These are phyloP conservation scores for Scaeva pyrastri DNA, from an alignment of 2,888 invertebrate genomes.

Conservation along the genomic window DNA sequence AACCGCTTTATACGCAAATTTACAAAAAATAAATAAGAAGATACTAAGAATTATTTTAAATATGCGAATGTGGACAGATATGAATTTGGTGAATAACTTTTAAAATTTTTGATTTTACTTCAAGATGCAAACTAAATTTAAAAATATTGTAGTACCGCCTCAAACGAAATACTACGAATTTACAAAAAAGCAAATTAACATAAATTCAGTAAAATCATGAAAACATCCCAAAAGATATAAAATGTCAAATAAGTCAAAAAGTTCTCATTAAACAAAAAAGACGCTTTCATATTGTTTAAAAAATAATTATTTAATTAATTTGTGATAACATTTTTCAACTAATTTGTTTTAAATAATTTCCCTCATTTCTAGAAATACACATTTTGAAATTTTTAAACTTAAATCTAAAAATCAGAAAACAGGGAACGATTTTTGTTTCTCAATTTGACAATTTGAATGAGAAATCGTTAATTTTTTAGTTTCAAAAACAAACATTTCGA, in stretches of 20 bases:
- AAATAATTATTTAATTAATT: too few species aligned
- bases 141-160: slow-evolving; percentile 66
- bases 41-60: slow-evolving; percentile 72
- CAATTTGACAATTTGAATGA: too few species aligned
- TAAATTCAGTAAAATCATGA: slow-evolving; percentile 21
- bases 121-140: slow-evolving; percentile 7
- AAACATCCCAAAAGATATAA: slow-evolving; percentile 11
- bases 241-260: not conserved
- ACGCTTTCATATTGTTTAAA: not conserved
- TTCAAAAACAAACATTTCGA: slow-evolving; percentile 44
- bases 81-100: slow-evolving; percentile 25
- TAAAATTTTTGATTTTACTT: slow-evolving; percentile 61
- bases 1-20: slow-evolving; percentile 77
- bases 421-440: slow-evolving; percentile 77
- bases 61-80: slow-evolving; percentile 61
- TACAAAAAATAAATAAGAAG: slow-evolving; percentile 62
- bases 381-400: slow-evolving; percentile 78
- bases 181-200: slow-evolving; percentile 52
- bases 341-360: slow-evolving; percentile 60
- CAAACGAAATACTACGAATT: slow-evolving; percentile 73
- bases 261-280: too few species aligned
- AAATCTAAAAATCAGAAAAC: slow-evolving; percentile 39
- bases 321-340: not conserved
- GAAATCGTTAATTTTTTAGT: slow-evolving; percentile 45
- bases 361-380: slow-evolving; percentile 75